Base-by-base conservation (phyloP, 2,888 invertebrate species). In the Heliconius ethilla region DNA sequence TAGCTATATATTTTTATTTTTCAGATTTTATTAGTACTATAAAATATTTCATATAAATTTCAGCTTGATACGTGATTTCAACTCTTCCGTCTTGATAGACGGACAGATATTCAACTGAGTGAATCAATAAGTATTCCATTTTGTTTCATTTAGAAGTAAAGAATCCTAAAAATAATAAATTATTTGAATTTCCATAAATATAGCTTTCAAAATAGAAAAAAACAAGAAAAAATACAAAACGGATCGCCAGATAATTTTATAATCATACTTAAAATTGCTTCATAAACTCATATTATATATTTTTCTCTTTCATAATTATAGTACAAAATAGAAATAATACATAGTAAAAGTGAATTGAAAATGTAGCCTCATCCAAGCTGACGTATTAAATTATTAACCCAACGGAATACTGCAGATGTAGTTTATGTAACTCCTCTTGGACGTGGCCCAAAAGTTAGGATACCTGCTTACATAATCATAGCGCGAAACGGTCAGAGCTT, bases 401-500 rank as follows among this genome's bases (percentile, higher is more conserved):
- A 66, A 76, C 77, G 75, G 77, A 78, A 80, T 82, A 85, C 83
- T 85, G 85, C 85, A 84, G 85, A 84, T 84, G 81, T 78, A 83
- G 81, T 84, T 86, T 86, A 86, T 83, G 83, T 86, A 86, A 86
- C 85, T 81, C 27, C 81, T 79, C 69, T 85, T 86, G 86, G 86
- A 85, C 75, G 81, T 70, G 78, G 66, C 82, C 86, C 86, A 86
- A 85, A 82, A 83, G 77, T 78, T 79, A 74, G 76, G 76, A 81
- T 81, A 81, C 76, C 79, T 79, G 79, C 84, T 85, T 85, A 87
- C 86, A 87, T 89, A 89, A 83, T 51, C 59, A 75, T 78, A 77
- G 73, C 79, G 72, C 81, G 80, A 80, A 76, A 82, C 29, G 29
- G 65, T 13, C 63, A 7, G 27, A 27, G 85, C 93, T 88, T 84